phyloP scores from a whole-genome alignment of 2,113 vertebrate species.

The Mustela nigripes region DNA sequence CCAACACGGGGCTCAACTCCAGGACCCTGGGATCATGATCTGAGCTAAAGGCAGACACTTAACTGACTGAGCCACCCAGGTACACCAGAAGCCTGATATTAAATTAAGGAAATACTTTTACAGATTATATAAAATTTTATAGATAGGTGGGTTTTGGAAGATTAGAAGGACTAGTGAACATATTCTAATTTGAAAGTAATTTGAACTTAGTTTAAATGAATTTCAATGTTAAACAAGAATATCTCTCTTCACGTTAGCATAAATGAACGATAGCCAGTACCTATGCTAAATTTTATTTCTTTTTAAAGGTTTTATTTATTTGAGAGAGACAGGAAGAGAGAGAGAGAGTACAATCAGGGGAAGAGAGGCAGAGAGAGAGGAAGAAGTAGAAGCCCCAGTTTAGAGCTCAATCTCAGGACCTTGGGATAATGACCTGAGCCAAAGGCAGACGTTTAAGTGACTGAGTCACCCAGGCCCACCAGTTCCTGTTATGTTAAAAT shows the following conservation, averaged over 20 bases:
- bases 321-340: too few relatives aligned
- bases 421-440: too few relatives aligned
- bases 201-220: background rate
- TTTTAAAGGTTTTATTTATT: too few relatives aligned
- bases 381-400: too few relatives aligned
- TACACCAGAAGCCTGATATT: background rate
- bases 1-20: background rate
- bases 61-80: too few relatives aligned
- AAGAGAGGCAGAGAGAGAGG: too few relatives aligned
- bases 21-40: background rate
- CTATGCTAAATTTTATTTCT: background rate
- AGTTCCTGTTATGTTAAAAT: background rate
- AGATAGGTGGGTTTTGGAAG: constrained; percentile 4
- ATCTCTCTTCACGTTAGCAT: background rate
- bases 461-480: background rate
- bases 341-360: too few relatives aligned
- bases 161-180: background rate
- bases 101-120: constrained; percentile 43
- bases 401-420: too few relatives aligned
- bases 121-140: background rate
- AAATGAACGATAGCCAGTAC: background rate
- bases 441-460: too few relatives aligned
- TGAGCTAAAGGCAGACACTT: background rate
- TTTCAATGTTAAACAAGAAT: constrained; percentile 49
- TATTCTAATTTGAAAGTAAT: constrained; percentile 43